phyloP scores from a whole-genome alignment of 1,140 invertebrate species.

The Teleogryllus occipitalis region DNA sequence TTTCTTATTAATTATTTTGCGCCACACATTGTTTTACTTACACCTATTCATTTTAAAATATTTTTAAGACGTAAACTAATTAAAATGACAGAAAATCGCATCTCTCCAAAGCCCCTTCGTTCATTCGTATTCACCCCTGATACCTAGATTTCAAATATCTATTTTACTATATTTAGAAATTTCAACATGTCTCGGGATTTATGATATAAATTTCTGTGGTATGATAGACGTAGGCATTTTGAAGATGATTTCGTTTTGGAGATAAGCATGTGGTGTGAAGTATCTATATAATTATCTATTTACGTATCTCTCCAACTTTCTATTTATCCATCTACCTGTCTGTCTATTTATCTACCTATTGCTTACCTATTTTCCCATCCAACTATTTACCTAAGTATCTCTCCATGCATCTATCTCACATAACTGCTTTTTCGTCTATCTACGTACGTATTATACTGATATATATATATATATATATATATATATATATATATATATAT shows the following conservation, averaged over 20 bases:
- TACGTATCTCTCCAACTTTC: constrained; percentile 24
- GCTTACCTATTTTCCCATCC: constrained; percentile 16
- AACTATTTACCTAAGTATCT: constrained; percentile 22
- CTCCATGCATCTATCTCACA: background rate
- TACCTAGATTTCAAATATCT: background rate
- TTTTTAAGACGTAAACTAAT: too few species aligned
- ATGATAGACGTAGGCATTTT: background rate
- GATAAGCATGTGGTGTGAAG: background rate
- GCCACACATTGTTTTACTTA: too few species aligned
- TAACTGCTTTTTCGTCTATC: background rate
- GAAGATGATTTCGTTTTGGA: too few species aligned
- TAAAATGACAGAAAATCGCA: too few species aligned
- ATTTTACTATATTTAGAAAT: background rate
- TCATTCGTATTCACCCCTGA: background rate
- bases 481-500: background rate
- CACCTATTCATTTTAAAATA: too few species aligned
- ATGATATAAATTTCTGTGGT: background rate
- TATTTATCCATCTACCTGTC: background rate
- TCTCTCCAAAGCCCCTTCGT: background rate
- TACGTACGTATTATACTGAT: background rate
- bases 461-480: background rate
- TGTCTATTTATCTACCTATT: background rate
- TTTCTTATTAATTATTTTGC: too few species aligned
- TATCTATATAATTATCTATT: constrained; percentile 13
- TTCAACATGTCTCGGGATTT: background rate